Evolutionary conservation across 2,888 invertebrate species (phyloP).

Genomic region (Polydrusus tereticollis): DNA sequence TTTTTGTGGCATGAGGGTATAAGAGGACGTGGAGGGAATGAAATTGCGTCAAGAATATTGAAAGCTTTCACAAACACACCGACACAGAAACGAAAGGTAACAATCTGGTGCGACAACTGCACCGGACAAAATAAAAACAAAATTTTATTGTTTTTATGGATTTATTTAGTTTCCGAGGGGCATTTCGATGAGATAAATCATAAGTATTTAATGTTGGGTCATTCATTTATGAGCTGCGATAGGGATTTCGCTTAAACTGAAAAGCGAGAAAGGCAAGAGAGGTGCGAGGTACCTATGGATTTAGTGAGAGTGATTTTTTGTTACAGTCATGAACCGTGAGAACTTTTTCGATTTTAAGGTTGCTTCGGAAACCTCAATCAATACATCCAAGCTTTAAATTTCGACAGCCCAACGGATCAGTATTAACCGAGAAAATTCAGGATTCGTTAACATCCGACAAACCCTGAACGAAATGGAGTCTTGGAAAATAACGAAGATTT

Average conservation of each 20-base stretch:
- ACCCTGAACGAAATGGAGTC: slow-evolving; percentile 1
- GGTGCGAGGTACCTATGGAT: background rate
- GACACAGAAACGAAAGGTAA: too few relatives aligned
- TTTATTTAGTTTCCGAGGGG: too few relatives aligned
- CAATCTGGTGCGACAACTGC: too few relatives aligned
- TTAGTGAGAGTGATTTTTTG: slow-evolving; percentile 1
- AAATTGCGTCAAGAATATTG: too few relatives aligned
- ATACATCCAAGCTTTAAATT: slow-evolving; percentile 1
- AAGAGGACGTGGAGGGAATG: too few relatives aligned
- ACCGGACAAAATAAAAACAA: too few relatives aligned
- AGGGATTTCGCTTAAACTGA: slow-evolving; percentile 5
- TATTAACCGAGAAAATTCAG: background rate
- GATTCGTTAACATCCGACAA: background rate
- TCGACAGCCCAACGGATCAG: background rate
- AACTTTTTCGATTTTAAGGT: background rate
- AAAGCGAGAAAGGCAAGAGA: background rate
- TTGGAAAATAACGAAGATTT: slow-evolving; percentile 1
- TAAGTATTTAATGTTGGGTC: too few relatives aligned
- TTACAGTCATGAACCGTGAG: background rate
- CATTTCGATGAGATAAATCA: too few relatives aligned
- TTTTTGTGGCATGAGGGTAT: too few relatives aligned
- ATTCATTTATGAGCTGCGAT: background rate
- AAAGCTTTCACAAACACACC: too few relatives aligned
- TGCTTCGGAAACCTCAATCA: slow-evolving; percentile 4
- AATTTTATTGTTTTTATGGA: too few relatives aligned